Percentiles rank a stretch among this genome's conserved stretches.
These are phyloP conservation scores for Lasioglossum calceatum DNA, from an alignment of 2,888 invertebrate genomes.

Conservation along the genomic window DNA sequence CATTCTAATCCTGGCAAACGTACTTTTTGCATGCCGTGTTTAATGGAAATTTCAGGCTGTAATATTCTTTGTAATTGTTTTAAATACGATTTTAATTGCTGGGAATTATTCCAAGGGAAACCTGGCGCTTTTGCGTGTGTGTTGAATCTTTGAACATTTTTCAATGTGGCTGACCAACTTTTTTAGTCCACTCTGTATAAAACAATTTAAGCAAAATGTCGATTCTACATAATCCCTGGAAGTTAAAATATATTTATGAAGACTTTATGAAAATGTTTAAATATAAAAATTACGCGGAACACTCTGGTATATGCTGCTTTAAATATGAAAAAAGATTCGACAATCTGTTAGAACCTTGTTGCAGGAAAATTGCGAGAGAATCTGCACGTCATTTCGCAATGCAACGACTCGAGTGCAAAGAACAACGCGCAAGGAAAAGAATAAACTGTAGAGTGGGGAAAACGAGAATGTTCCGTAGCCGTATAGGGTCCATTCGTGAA, in stretches of 20 bases:
- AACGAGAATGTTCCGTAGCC: conserved; percentile 7
- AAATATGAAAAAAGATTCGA: background rate
- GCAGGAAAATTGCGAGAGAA: background rate
- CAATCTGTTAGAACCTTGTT: too few relatives aligned
- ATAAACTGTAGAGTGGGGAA: background rate
- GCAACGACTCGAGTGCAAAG: too few relatives aligned
- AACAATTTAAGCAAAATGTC: background rate
- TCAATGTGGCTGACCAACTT: background rate
- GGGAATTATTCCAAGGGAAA: background rate
- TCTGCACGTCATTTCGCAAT: background rate
- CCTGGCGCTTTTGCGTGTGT: background rate
- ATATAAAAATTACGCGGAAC: background rate
- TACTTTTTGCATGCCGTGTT: background rate
- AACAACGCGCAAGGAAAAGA: conserved; percentile 4
- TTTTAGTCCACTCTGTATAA: background rate
- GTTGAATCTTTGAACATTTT: background rate
- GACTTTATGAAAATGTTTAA: too few relatives aligned
- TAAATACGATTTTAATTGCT: background rate
- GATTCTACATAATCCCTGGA: too few relatives aligned
- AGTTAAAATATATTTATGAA: too few relatives aligned
- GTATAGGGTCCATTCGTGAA: conserved; percentile 71
- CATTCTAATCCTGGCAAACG: background rate
- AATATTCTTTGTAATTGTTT: conserved; percentile 3
- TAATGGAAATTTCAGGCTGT: background rate
- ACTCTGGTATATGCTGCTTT: background rate